Conservation (phyloP, 2,797 vertebrate species). For the Scolopax rusticola region DNA sequence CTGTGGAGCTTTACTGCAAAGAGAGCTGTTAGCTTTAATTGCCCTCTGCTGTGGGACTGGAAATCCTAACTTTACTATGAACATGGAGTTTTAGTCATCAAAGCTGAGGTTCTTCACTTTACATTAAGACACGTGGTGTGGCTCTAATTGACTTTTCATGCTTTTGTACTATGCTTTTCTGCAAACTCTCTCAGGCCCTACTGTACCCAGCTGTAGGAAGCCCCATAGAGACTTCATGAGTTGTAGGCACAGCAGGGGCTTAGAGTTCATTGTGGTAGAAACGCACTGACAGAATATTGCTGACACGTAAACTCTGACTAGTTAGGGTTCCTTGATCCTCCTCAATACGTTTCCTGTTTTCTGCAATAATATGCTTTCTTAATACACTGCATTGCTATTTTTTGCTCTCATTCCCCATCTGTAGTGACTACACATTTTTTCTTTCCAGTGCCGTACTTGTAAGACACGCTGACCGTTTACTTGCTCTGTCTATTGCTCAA, state of each 20-base stretch:
- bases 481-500: neutral
- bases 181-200: too few species aligned
- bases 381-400: neutral
- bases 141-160: fast-evolving
- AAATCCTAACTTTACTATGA: neutral
- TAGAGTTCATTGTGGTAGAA: neutral
- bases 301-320: neutral
- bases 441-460: neutral
- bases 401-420: neutral
- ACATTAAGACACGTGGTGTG: fast-evolving
- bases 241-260: fast-evolving
- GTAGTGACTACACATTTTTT: neutral
- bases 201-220: neutral
- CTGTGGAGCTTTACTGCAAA: neutral
- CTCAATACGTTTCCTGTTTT: neutral
- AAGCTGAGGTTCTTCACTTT: neutral
- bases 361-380: neutral
- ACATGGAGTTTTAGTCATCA: neutral
- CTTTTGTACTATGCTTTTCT: neutral
- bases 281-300: neutral
- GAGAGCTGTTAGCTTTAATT: neutral
- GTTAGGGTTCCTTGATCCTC: neutral
- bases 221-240: fast-evolving
- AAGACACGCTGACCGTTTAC: fast-evolving
- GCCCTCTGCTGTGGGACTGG: neutral